Percentiles rank a stretch among this genome's conserved stretches.
These are phyloP conservation scores for Margaritifera margaritifera DNA, from an alignment of 2,888 invertebrate genomes.

Conservation along the genomic window DNA sequence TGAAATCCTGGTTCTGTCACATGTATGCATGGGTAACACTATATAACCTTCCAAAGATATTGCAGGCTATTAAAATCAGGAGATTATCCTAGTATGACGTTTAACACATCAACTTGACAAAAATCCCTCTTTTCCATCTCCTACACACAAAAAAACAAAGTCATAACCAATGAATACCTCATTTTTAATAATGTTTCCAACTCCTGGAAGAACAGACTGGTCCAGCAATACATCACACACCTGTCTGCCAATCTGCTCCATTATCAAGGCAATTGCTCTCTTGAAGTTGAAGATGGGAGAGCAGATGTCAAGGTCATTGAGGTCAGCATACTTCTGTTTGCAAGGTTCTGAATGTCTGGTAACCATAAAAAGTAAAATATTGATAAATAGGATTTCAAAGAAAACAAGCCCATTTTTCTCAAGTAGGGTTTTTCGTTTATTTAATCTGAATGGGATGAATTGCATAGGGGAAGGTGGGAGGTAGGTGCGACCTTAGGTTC, in stretches of 20 bases:
- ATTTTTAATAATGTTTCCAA: conserved; percentile 70
- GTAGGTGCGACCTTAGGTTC: too few relatives aligned
- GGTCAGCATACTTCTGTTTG: conserved; percentile 31
- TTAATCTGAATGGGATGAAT: neutral
- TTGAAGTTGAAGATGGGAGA: conserved; percentile 52
- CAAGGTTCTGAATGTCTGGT: conserved; percentile 41
- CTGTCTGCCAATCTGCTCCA: conserved; percentile 42
- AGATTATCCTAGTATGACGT: too few relatives aligned
- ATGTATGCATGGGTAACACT: too few relatives aligned
- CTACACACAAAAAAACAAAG: neutral
- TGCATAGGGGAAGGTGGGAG: too few relatives aligned
- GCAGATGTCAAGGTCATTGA: conserved; percentile 58
- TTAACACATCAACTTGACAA: too few relatives aligned
- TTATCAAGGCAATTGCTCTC: conserved; percentile 47
- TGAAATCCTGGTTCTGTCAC: too few relatives aligned
- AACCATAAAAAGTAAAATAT: conserved; percentile 4
- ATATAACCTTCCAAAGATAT: too few relatives aligned
- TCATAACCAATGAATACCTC: conserved; percentile 44
- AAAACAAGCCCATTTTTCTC: neutral
- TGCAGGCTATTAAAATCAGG: too few relatives aligned
- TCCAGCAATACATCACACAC: conserved; percentile 67
- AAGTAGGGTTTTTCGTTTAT: neutral
- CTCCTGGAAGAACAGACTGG: conserved; percentile 64
- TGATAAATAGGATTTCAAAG: neutral
- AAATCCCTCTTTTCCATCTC: too few relatives aligned